Conservation (phyloP, 1,140 invertebrate species). For the Apis dorsata region DNA sequence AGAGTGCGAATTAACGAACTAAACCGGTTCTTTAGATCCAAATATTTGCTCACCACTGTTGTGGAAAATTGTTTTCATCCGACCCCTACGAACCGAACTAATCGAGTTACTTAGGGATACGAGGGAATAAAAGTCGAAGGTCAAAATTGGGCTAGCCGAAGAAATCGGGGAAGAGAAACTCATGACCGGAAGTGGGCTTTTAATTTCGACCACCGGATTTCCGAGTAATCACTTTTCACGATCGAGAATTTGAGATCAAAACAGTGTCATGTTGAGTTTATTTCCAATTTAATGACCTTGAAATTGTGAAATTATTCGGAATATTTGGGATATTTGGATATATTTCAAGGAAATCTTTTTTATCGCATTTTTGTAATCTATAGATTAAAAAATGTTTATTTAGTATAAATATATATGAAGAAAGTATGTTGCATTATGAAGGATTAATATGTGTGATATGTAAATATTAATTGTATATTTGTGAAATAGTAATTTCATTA, state of each 20-base stretch:
- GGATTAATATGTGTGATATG: too few species aligned
- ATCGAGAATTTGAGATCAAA: background rate
- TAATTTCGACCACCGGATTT: background rate
- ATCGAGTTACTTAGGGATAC: background rate
- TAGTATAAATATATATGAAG: too few species aligned
- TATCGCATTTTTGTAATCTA: too few species aligned
- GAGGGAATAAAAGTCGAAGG: background rate
- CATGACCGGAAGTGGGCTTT: background rate
- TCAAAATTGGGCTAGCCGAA: background rate
- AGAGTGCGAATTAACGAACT: conserved; percentile 9
- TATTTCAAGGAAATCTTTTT: too few species aligned
- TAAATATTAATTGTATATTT: too few species aligned
- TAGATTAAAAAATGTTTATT: too few species aligned
- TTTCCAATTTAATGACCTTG: too few species aligned
- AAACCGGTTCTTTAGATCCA: conserved; percentile 2
- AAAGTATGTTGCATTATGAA: too few species aligned
- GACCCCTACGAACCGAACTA: background rate
- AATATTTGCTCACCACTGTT: conserved; percentile 1
- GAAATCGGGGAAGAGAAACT: background rate
- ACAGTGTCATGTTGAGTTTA: background rate
- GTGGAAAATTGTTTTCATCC: background rate
- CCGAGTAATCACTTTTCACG: background rate
- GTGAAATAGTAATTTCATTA: too few species aligned
- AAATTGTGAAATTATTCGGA: too few species aligned
- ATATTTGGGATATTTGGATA: too few species aligned